Evolutionary conservation across 2,888 invertebrate genomes (phyloP).

Genomic region (Xestia c-nigrum): DNA sequence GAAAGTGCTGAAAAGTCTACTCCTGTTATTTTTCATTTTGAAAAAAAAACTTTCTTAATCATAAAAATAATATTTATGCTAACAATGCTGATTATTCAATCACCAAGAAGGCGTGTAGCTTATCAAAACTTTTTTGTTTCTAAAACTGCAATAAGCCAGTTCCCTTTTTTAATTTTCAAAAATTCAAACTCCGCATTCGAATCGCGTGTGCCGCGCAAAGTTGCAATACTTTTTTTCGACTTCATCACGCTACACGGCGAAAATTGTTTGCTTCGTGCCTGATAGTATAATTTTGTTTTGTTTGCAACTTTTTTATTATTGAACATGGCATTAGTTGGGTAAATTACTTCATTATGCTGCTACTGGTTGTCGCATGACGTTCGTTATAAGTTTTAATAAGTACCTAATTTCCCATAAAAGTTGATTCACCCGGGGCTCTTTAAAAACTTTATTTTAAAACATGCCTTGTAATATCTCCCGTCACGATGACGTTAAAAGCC

Average conservation of each 20-base stretch:
- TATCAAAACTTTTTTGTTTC: slow-evolving; percentile 17
- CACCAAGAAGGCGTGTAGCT: not conserved
- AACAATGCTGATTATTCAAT: not conserved
- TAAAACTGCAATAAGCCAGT: slow-evolving; percentile 44
- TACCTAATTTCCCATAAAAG: slow-evolving; percentile 25
- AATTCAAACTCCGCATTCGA: slow-evolving; percentile 62
- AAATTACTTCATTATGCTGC: slow-evolving; percentile 64
- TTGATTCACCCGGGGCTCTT: slow-evolving; percentile 28
- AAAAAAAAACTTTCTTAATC: not conserved
- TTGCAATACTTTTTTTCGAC: slow-evolving; percentile 74
- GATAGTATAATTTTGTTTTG: slow-evolving; percentile 57
- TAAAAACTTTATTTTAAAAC: slow-evolving; percentile 3
- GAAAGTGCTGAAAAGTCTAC: not conserved
- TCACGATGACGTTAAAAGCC: slow-evolving; percentile 18
- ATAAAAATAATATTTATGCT: not conserved
- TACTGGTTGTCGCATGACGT: slow-evolving; percentile 47
- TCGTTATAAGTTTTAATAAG: slow-evolving; percentile 42
- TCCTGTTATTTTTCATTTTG: not conserved
- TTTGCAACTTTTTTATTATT: slow-evolving; percentile 60
- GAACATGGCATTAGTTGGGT: slow-evolving; percentile 41
- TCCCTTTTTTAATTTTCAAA: slow-evolving; percentile 40
- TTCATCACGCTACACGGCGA: slow-evolving; percentile 79
- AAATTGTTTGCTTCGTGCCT: slow-evolving; percentile 73
- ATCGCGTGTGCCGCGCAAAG: slow-evolving; percentile 67
- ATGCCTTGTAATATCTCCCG: not conserved